Evolutionary conservation across 2,797 vertebrate species (phyloP).

Genomic region (Chiroxiphia lanceolata): DNA sequence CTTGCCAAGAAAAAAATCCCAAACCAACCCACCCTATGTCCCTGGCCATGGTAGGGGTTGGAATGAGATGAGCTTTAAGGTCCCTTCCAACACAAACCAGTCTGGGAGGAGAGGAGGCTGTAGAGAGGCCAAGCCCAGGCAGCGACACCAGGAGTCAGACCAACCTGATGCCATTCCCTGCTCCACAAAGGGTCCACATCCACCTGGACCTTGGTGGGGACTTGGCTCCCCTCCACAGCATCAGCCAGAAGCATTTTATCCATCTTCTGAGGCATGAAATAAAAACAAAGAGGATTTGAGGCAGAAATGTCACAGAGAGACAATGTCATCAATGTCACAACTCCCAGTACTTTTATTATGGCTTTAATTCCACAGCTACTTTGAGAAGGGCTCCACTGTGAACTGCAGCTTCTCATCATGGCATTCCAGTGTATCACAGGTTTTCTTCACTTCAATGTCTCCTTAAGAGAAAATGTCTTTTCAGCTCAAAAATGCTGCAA

Average conservation of each 20-base stretch:
- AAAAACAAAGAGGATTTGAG: not conserved
- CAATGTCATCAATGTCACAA: not conserved
- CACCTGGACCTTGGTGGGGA: not conserved
- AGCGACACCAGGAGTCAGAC: not conserved
- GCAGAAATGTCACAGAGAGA: not conserved
- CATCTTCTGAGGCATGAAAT: not conserved
- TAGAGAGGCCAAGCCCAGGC: not conserved
- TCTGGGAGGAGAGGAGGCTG: not conserved
- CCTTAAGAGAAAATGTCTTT: fast-evolving
- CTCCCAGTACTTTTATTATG: not conserved
- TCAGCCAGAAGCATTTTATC: not conserved
- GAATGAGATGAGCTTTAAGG: fast-evolving
- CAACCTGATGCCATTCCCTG: not conserved
- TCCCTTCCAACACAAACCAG: not conserved
- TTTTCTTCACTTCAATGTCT: fast-evolving
- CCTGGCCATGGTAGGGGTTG: not conserved
- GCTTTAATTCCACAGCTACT: not conserved
- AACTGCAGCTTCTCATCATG: not conserved
- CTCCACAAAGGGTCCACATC: not conserved
- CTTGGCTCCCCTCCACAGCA: not conserved
- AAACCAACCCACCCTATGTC: too few species aligned
- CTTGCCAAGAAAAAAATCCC: too few species aligned
- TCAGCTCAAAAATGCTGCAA: not conserved
- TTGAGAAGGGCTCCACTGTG: not conserved
- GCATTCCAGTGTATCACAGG: fast-evolving